phyloP scores from a whole-genome alignment of 2,888 invertebrate genomes.

The Clanis bilineata region DNA sequence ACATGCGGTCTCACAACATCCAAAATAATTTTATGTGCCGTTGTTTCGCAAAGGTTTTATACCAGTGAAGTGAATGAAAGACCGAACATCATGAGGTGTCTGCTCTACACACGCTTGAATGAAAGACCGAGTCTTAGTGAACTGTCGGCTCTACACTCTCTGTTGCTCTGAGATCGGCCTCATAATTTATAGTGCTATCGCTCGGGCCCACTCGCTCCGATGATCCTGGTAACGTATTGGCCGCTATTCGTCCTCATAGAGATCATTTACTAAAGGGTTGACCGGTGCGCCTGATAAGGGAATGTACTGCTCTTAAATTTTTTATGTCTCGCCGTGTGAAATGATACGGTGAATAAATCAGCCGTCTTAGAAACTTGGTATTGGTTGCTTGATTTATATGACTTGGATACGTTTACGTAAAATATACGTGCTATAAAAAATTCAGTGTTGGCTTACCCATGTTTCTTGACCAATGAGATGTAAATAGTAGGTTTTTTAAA shows the following conservation, averaged over 20 bases:
- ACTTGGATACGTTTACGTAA: neutral
- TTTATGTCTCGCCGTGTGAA: neutral
- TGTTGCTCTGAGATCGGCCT: slow-evolving; percentile 18
- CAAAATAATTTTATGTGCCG: no score
- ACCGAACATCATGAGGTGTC: no score
- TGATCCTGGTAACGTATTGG: slow-evolving; percentile 60
- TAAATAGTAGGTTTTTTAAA: no score
- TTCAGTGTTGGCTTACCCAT: no score
- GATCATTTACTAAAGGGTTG: slow-evolving; percentile 50
- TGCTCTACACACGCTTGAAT: neutral
- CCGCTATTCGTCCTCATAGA: slow-evolving; percentile 43
- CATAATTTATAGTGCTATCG: slow-evolving; percentile 45
- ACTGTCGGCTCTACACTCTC: slow-evolving; percentile 10
- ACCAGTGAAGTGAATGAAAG: no score
- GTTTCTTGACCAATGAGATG: no score
- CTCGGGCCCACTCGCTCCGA: slow-evolving; percentile 39
- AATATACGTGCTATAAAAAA: no score
- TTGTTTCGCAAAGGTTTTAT: no score
- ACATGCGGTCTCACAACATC: no score
- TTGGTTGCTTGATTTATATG: neutral
- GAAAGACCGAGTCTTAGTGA: neutral
- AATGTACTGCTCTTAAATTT: slow-evolving; percentile 19
- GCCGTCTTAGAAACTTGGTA: neutral
- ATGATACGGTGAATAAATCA: neutral
- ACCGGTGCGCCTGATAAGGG: slow-evolving; percentile 33